Base-by-base conservation (phyloP, 2,797 vertebrate species). In the Dromococcyx pavoninus region DNA sequence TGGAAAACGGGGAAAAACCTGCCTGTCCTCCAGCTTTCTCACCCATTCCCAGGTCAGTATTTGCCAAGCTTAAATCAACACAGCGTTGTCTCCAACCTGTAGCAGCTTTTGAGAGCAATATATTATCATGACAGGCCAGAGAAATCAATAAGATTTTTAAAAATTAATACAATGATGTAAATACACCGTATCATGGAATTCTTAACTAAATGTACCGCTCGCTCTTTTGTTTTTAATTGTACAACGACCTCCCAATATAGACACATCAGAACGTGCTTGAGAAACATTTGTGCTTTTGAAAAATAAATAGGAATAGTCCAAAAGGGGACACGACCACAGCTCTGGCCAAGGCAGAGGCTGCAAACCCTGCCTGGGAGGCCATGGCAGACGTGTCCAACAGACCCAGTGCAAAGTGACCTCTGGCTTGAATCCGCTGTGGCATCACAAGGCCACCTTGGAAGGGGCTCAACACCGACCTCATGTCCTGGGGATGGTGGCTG, bases 401-500 rank as follows among this genome's bases (percentile, higher is more conserved):
- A 17, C 25, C 50, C 19, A 2, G 41, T 3, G 2, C 17, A 1
- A 61, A 33, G 79, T 62, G 79, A 7, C 32, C 61, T 43, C 56
- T 5, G 6, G 30, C 23, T 13, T 10, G 1, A 32, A 50, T 5
- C 3, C 11, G 0, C 6, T 5, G 3, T 0, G 3, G 53, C 62
- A 58, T 10, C 48, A 0, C 19, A 33, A n/a, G 19, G 62, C 17
- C 51, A 28, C 80, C 54, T 57, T 1, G 0, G 43, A 27, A 67
- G 27, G 41, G 50, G 25, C 27, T 33, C 9, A 2, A 13, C 39
- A 13, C n/a, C 14, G 2, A 24, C 58, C 87, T 44, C 17, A 0
- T 1, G 33, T 10, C 46, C 66, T 4, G 44, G 56, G 30, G 33
- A 8, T 21, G 6, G 0, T 1, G 2, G 46, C 5, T 0, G 6